Percentiles rank a stretch among this genome's conserved stretches.
Evolutionary conservation across 2,888 invertebrate genomes (phyloP).

Genomic region (Camponotus fellah): DNA sequence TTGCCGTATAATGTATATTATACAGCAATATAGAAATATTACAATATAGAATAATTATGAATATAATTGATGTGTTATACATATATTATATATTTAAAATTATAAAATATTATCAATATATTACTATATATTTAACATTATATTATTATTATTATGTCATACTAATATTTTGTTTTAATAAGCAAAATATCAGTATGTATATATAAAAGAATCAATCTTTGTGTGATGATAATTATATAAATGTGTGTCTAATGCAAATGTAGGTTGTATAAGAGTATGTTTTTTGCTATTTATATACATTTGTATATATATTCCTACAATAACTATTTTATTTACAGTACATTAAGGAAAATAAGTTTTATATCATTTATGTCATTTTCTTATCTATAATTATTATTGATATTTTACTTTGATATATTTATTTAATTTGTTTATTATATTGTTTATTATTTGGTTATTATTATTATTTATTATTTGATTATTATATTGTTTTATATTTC

Average conservation of each 20-base stretch:
- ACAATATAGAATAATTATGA: neutral
- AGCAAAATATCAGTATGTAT: neutral
- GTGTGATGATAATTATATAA: slow-evolving; percentile 19
- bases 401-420: neutral
- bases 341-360: neutral
- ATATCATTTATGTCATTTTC: neutral
- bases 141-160: neutral
- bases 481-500: neutral
- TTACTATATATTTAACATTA: neutral
- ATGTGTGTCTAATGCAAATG: slow-evolving; percentile 15
- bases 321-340: neutral
- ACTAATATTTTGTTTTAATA: neutral
- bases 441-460: neutral
- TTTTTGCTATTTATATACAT: neutral
- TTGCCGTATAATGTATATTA: neutral
- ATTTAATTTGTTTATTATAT: neutral
- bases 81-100: slow-evolving; percentile 11
- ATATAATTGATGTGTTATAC: slow-evolving; percentile 24
- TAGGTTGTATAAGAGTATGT: neutral
- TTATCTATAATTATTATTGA: neutral
- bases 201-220: neutral
- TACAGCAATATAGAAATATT: neutral
- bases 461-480: neutral
- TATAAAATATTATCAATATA: neutral
- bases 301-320: neutral